Base-by-base conservation (phyloP, 2,113 vertebrate species). In the Aspidoscelis tigris region DNA sequence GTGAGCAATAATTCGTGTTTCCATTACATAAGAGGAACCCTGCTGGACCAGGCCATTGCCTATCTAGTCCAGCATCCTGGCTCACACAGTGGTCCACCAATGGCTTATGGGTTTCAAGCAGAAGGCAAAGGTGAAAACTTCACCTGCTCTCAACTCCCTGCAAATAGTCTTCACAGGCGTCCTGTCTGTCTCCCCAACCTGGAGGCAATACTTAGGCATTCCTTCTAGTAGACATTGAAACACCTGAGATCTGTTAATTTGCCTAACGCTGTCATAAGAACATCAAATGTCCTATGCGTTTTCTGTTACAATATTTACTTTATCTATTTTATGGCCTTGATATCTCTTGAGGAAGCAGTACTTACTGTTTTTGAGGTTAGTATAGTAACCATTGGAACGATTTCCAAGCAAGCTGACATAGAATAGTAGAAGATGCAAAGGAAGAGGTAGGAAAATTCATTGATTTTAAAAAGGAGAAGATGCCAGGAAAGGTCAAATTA, bases 1-100 rank as follows among this genome's bases (percentile, higher is more conserved):
- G 50, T 75, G 86, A 64, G 65, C 80, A 88, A 78, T 41, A 82
- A n/a, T 7, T 12, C 50, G 79, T 41, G n/a, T n/a, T 53, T 24
- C 5, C 82, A 65, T 43, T 33, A 39, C 58, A 61, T 61, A 61
- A 61, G 58, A 61, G 58, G 18, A 61, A 16, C 14, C 55, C 55
- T 58, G 55, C 55, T 58, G 14, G 14, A 58, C 18, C 58, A 61
- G 18, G 58, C 18, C 58, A 61, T 16, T 18, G 58, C 18, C 18
- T 14, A 61, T 61, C 12, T 18, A 61, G 58, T 61, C 14, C 14
- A 61, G 47, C 47, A 50, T 50, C 47, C 47, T 50, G 47, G 5
- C 47, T 50, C 47, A 50, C 47, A 50, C 8, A 9, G 47, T 50
- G 47, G 47, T 9, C 5, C 47, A 50, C 47, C 47, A 50, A 50